Conservation (phyloP, 2,113 vertebrate genomes). For the Heptranchias perlo region DNA sequence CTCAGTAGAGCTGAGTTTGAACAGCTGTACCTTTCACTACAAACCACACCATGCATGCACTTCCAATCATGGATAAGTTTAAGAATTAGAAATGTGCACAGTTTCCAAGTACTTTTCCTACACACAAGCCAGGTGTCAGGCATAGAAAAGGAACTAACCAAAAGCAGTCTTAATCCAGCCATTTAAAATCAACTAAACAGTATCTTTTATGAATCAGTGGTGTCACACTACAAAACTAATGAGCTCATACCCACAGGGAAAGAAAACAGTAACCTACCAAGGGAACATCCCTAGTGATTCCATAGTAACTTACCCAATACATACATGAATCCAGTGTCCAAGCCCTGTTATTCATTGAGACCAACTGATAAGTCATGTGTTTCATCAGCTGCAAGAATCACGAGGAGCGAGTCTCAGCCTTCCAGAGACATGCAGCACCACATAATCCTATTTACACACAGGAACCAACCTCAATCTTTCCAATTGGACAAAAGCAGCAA, state of each 20-base stretch:
- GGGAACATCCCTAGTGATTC: not conserved
- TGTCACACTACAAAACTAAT: too few relatives aligned
- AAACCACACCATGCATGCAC: not conserved
- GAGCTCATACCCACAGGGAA: not conserved
- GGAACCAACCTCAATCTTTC: not conserved
- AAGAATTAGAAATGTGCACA: too few relatives aligned
- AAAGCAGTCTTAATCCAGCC: not conserved
- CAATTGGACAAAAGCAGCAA: not conserved
- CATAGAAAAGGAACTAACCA: not conserved
- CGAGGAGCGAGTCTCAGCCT: not conserved
- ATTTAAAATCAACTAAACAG: too few relatives aligned
- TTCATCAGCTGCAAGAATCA: conserved; percentile 14
- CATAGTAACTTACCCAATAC: not conserved
- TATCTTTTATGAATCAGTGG: not conserved
- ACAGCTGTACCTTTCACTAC: not conserved
- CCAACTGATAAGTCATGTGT: conserved; percentile 31
- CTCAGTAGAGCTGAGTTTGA: too few relatives aligned
- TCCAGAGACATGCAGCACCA: not conserved
- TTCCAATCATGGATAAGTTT: not conserved
- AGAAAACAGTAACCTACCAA: not conserved
- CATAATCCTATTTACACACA: not conserved
- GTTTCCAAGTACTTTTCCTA: too few relatives aligned
- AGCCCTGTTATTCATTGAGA: not conserved
- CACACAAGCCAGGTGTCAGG: not conserved
- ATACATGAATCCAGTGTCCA: not conserved